Base-by-base conservation (phyloP, 2,797 vertebrate species). In the Pseudochaenichthys georgianus region DNA sequence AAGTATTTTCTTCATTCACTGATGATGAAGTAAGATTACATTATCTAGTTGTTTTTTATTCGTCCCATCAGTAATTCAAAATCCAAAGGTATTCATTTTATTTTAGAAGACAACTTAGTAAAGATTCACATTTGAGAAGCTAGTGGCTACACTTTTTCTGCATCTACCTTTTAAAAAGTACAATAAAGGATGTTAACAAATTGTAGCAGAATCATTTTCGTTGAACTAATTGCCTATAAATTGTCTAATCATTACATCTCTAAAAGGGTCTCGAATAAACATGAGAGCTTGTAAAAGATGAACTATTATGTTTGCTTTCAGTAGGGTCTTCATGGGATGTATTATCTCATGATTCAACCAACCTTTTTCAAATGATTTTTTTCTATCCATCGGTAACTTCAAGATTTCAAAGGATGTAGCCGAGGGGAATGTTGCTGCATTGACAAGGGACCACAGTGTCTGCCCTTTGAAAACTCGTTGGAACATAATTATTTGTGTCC, bases 381-480 rank as follows among this genome's bases (percentile, higher is more conserved):
- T 45, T 71, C 47, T 66, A 55, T 71, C 16, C 58, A 51, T 80
- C 17, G 51, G 38, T 67, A 57, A 70, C 53, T 66, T 45, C 8
- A 58, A 34, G 54, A 79, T 82, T 78, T 86, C 65, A 83, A 85
- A 80, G 64, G 64, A 69, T 41, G 45, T 66, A 65, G 63, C 81
- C 73, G 64, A 81, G 79, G 65, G 70, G 58, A 73, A 81, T 55
- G 57, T 71, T 9, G 23, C 59, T 48, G 55, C 61, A 54, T 17
- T 78, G 72, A 82, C 51, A 46, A 62, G 64, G 47, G 59, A 80
- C 74, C 19, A 41, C 53, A 72, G 4, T 45, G 65, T 80, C 64
- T 73, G 57, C 60, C 72, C 68, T 85, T 87, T 88, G 79, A 86
- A 89, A 80, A 77, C 46, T 81, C 62, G 58, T 63, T 54, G 68